Evolutionary conservation across 2,888 invertebrate species (phyloP), one percentile per base, ranked within the genome.

Genomic region (Phrixothrix hirtus): DNA sequence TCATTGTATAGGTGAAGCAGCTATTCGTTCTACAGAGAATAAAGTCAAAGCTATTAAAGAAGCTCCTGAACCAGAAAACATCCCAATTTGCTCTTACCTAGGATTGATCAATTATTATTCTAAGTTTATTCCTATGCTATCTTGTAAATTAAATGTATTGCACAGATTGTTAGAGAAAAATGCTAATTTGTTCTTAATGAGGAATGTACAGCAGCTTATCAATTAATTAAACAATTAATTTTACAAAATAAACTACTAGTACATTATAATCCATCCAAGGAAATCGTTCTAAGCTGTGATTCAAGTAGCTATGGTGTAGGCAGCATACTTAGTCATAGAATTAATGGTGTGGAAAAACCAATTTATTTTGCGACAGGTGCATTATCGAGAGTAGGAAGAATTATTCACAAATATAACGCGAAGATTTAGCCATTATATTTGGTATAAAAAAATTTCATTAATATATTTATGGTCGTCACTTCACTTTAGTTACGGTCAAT

Each of bases 341-440:
- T 63, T 0, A 60, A 68, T 53, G 43, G 52, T 0, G 64, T 63
- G 12, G 62, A 60, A 36, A 67, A 68, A 3, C n/a, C n/a, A n/a
- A 63, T 70, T 10, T 32, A 55, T 35, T 70, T 65, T 55, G 68
- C 63, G 5, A 71, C 68, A 0, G 44, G 65, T 49, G 61, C 67
- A 1, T 49, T 71, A 15, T 59, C 61, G 1, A 52, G 49, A 29
- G 61, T 67, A 5, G 71, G 73, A 62, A 66, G 41, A 69, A 65
- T 34, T 70, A 72, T 55, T 64, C 67, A 1, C 64, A 65, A 1
- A 62, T 72, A 14, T 1, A 35, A 15, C 3, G 58, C 27, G 71
- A 72, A 54, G 67, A 67, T 0, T 56, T 72, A 31, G 66, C 69
- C 3, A 69, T 72, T 49, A 66, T 62, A 44, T 71, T 64, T 63